phyloP scores from a whole-genome alignment of 2,888 invertebrate species.

The Cacoxenus indagator region DNA sequence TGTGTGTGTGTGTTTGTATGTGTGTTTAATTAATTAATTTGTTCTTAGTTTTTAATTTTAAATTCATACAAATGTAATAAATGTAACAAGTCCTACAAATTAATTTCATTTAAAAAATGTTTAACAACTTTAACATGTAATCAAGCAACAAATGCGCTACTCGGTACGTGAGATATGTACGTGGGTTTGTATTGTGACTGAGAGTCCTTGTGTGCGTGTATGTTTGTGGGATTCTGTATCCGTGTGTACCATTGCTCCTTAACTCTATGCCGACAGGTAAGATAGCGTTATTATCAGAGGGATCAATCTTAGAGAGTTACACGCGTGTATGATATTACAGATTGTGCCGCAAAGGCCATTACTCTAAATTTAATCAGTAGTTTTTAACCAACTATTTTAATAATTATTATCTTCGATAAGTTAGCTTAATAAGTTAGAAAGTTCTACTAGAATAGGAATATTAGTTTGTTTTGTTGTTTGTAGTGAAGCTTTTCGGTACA shows the following conservation, averaged over 20 bases:
- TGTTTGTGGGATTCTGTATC: not conserved
- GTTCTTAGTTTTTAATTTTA: too few relatives aligned
- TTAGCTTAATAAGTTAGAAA: not conserved
- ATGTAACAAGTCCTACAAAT: conserved; percentile 1
- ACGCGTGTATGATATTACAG: not conserved
- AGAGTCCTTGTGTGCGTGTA: not conserved
- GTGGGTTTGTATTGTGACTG: not conserved
- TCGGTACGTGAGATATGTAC: conserved; percentile 7
- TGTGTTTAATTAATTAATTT: too few relatives aligned
- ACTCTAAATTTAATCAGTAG: not conserved
- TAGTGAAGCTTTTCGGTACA: not conserved
- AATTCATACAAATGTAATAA: too few relatives aligned
- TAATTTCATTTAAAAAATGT: not conserved
- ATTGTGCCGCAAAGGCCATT: not conserved
- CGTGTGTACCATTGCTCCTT: not conserved
- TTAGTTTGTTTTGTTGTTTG: not conserved
- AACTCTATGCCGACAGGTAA: not conserved
- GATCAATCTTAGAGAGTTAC: not conserved
- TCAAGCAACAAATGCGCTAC: conserved; percentile 11
- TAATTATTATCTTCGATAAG: not conserved
- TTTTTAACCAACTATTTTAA: not conserved
- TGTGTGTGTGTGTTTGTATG: too few relatives aligned
- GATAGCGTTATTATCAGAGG: not conserved
- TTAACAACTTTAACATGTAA: not conserved
- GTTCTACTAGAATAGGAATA: conserved; percentile 4